A percentile compares a stretch with the other conserved stretches of the same genome.
phyloP scores from a whole-genome alignment of 2,797 vertebrate genomes.

The Pampus argenteus region DNA sequence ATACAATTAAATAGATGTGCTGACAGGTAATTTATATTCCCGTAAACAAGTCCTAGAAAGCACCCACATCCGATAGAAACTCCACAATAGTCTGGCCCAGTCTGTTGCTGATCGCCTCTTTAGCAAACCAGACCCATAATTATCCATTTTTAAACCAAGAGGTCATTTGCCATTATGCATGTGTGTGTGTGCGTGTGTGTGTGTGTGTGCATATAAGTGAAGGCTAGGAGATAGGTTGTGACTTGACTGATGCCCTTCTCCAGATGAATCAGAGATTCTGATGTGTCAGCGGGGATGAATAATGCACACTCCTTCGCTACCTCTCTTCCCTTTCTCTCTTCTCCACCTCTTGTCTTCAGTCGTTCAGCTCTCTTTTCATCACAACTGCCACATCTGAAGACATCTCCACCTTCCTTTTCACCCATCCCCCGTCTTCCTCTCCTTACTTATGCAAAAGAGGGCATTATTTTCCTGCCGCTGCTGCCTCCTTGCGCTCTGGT shows the following conservation, averaged over 20 bases:
- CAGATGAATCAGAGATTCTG: conserved; percentile 83
- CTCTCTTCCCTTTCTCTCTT: conserved; percentile 60
- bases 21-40: conserved; percentile 13
- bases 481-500: conserved; percentile 59
- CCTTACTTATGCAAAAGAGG: conserved; percentile 57
- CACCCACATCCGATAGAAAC: conserved; percentile 7
- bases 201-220: conserved; percentile 61
- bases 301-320: conserved; percentile 78
- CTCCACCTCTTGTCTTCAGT: conserved; percentile 76
- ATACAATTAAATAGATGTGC: neutral
- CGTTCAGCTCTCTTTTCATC: conserved; percentile 75
- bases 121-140: conserved; percentile 39
- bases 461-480: conserved; percentile 18
- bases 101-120: conserved; percentile 18
- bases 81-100: neutral
- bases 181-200: conserved; percentile 30
- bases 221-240: conserved; percentile 71
- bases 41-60: neutral
- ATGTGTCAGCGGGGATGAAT: conserved; percentile 85
- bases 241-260: conserved; percentile 84
- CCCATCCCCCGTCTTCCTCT: conserved; percentile 24
- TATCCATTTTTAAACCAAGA: conserved; percentile 38
- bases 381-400: conserved; percentile 77
- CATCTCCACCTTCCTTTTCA: conserved; percentile 57
- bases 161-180: conserved; percentile 41